Evolutionary conservation across 2,797 vertebrate species (phyloP), one percentile per base, ranked within the genome.

Genomic region (Masticophis lateralis): DNA sequence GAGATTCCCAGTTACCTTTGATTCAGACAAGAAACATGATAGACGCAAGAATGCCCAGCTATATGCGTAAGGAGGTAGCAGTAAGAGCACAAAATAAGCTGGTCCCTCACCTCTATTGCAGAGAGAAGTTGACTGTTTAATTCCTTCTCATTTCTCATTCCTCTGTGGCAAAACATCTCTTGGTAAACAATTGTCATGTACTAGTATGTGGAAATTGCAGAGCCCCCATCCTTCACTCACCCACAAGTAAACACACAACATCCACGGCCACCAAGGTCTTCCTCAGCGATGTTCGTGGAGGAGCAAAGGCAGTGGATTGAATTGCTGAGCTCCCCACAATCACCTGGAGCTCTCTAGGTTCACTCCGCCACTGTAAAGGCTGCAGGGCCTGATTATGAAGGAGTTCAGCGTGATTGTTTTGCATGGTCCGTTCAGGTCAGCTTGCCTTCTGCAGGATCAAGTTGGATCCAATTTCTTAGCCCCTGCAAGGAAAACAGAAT

Each of bases 181-280:
- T 43, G 20, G 12, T 79, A 43, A 55, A 66, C 9, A 37, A 74
- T 63, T 53, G 57, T 8, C 47, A 53, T 2, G 5, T 25, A 59
- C 12, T 51, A 22, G 59, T 18, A 25, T 5, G 5, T 14, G 11
- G 86, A 66, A 66, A 69, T 25, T 1, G n/a, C 79, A 57, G 32
- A 43, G 8, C 32, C 37, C 74, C 91, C 20, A 32, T 11, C 47
- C 27, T 11, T 8, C 57, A 59, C 93, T 94, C 60, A 94, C 87
- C 94, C 59, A 94, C 89, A 37, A 94, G 53, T 2, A 96, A 90
- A 90, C 95, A 95, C 61, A 93, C 4, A 51, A 94, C 7, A 27
- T 95, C 91, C 47, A 96, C 47, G 61, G 93, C 61, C 91, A 94
- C 79, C 87, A 92, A 22, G 63, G 57, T 69, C 90, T 86, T 94